Evolutionary conservation across 2,888 invertebrate species (phyloP), one percentile per base, ranked within the genome.

Genomic region (Epirrhoe tristata): DNA sequence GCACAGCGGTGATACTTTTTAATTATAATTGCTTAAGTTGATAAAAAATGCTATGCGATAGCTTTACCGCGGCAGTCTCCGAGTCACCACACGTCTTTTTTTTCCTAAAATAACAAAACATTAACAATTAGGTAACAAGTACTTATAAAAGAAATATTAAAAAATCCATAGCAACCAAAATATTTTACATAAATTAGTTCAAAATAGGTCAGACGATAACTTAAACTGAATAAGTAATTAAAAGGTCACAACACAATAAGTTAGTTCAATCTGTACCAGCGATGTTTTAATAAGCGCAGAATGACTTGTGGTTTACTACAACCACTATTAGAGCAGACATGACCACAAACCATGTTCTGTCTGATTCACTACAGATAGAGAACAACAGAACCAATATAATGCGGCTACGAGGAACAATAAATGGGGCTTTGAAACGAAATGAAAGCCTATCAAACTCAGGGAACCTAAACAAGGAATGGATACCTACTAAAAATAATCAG

Each of bases 201-300:
- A 51, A 48, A n/a, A 16, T 8, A 60, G 34, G 14, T 34, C 50
- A 50, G 50, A 17, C 39, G 39, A 54, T 14, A 34, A 53, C n/a
- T 24, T 46, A 54, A 12, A 43, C 0, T 14, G 16, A 48, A 48
- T 58, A 61, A 61, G 69, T 39, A 58, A 58, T 58, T 58, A 58
- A 58, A 59, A 59, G 59, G 59, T 59, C 81, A 83, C 79, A 81
- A 80, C 81, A 84, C 85, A 86, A 74, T 75, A 79, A 86, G 86
- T 82, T 93, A 92, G 92, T 93, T 93, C 86, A 92, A 92, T 93
- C 86, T 85, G 77, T 75, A 76, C 81, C 79, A 80, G 86, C 85
- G 87, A 86, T 81, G 73, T 84, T 83, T 70, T 92, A 92, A 93
- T 93, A 91, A 89, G 89, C 77, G 81, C 75, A 66, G 85, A 79